A percentile compares a stretch with the other conserved stretches of the same genome.
Evolutionary conservation across 2,888 invertebrate species (phyloP).

Genomic region (Chaetoderma sp.): DNA sequence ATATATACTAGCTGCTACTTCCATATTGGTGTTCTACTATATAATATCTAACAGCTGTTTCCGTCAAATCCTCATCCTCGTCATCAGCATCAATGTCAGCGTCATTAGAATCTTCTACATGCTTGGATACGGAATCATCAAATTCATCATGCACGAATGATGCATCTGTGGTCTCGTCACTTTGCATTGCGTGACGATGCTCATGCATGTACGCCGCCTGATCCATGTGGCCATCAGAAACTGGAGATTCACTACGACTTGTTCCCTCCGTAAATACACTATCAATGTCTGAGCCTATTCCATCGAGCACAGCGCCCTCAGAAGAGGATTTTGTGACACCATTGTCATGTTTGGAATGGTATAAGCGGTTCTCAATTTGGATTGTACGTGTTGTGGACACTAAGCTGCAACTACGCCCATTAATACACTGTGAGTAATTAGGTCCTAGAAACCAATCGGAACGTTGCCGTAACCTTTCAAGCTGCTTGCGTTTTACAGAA

Average conservation of each 20-base stretch:
- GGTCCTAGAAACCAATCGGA: constrained; percentile 90
- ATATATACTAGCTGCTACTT: too few species aligned
- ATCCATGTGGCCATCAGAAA: constrained; percentile 56
- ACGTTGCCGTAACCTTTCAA: constrained; percentile 94
- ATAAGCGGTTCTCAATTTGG: constrained; percentile 1
- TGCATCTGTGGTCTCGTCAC: constrained; percentile 54
- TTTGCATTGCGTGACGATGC: constrained; percentile 54
- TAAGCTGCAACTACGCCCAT: background rate
- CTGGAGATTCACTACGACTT: constrained; percentile 60
- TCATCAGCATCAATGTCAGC: constrained; percentile 14
- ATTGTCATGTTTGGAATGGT: constrained; percentile 53
- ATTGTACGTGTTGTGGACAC: constrained; percentile 19
- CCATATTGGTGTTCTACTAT: constrained; percentile 56
- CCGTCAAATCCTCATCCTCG: constrained; percentile 45
- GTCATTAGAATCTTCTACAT: constrained; percentile 42
- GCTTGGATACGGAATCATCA: constrained; percentile 30
- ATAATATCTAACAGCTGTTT: constrained; percentile 53
- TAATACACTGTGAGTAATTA: constrained; percentile 63
- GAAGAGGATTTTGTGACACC: constrained; percentile 58
- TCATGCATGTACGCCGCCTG: constrained; percentile 47
- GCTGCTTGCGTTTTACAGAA: constrained; percentile 79
- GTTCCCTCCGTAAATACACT: constrained; percentile 59
- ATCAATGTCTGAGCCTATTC: constrained; percentile 52
- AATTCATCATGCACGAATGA: constrained; percentile 41
- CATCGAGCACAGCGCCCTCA: constrained; percentile 57